A percentile compares a stretch with the other conserved stretches of the same genome.
Evolutionary conservation across 2,797 vertebrate genomes (phyloP).

Genomic region (Mareca strepera): DNA sequence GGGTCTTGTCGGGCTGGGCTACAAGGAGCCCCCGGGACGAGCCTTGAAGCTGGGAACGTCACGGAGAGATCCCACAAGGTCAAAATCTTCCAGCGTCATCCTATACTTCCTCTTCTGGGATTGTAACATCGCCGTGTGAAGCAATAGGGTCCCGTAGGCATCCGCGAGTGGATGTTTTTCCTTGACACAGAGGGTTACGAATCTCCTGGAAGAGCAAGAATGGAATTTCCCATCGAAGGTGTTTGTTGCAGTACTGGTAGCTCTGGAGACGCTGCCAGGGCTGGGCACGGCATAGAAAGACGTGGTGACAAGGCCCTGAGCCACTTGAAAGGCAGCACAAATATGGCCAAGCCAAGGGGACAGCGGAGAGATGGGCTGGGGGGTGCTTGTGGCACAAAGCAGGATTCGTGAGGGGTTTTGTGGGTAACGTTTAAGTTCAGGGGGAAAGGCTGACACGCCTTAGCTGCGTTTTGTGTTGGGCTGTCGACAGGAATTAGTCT

Average conservation of each 20-base stretch:
- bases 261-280: not conserved
- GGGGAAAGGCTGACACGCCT: not conserved
- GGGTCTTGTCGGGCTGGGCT: not conserved
- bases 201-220: constrained; percentile 19
- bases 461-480: not conserved
- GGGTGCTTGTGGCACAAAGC: not conserved
- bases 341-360: not conserved
- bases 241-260: not conserved
- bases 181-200: not conserved
- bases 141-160: constrained; percentile 36
- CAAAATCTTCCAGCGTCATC: constrained; percentile 2
- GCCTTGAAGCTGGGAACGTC: not conserved
- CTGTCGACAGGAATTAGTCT: not conserved
- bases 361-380: not conserved
- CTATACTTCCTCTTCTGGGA: constrained; percentile 33
- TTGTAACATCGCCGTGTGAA: not conserved
- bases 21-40: not conserved
- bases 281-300: not conserved
- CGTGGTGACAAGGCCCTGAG: not conserved
- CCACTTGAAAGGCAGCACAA: not conserved
- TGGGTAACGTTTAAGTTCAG: not conserved
- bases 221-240: constrained; percentile 48
- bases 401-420: not conserved
- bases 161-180: constrained; percentile 11
- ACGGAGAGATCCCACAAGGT: not conserved